Percentiles rank a stretch among this genome's conserved stretches.
These are phyloP conservation scores for Siphlonurus alternatus DNA, from an alignment of 2,888 invertebrate genomes.

Conservation along the genomic window DNA sequence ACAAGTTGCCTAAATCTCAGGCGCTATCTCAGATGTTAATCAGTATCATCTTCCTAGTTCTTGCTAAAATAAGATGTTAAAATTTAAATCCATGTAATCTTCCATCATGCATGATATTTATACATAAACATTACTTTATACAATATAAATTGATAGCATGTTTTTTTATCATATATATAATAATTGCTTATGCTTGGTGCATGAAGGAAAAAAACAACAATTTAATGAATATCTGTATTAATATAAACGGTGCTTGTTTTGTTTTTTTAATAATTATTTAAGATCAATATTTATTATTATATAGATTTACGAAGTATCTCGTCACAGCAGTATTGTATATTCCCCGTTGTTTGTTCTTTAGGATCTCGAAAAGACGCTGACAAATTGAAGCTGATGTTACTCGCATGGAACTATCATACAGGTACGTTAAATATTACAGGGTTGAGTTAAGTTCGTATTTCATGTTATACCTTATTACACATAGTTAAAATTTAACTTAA, in stretches of 20 bases:
- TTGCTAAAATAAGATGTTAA: not conserved
- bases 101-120: not conserved
- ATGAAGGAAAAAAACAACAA: not conserved
- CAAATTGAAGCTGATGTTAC: conserved; percentile 74
- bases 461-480: not conserved
- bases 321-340: not conserved
- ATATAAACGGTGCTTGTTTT: too few species aligned
- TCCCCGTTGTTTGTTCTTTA: not conserved
- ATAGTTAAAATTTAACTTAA: not conserved
- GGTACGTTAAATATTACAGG: too few species aligned
- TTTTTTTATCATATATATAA: too few species aligned
- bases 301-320: too few species aligned
- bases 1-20: not conserved
- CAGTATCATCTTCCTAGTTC: not conserved
- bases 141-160: too few species aligned
- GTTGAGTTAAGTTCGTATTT: not conserved
- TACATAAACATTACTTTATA: too few species aligned
- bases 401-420: conserved; percentile 50
- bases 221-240: not conserved
- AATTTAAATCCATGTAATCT: not conserved
- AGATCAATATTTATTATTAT: too few species aligned
- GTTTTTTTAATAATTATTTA: not conserved
- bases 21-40: not conserved
- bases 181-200: not conserved
- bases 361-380: conserved; percentile 49